Percentiles rank a stretch among this genome's conserved stretches.
Conservation (phyloP, 1,140 invertebrate species). For the Mamestra configurata region DNA sequence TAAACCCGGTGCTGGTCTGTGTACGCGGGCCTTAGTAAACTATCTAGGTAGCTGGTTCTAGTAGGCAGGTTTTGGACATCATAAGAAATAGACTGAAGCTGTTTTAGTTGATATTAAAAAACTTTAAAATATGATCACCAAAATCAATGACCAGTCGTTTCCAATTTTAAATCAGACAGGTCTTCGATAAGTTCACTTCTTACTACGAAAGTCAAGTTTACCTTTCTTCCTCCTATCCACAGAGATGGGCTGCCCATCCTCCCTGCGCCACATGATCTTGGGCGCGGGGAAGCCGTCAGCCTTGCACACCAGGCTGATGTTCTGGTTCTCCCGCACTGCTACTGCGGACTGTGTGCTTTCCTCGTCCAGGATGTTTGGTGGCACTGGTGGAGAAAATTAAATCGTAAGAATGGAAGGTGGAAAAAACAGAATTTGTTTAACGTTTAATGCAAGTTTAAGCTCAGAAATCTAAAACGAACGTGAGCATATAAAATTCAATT, state of each 20-base stretch:
- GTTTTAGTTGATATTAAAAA: not conserved
- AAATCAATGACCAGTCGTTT: too few species aligned
- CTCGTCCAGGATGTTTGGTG: conserved; percentile 95
- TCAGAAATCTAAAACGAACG: not conserved
- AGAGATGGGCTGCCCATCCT: conserved; percentile 95
- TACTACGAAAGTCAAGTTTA: conserved; percentile 76
- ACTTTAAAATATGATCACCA: not conserved
- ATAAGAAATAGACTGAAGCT: not conserved
- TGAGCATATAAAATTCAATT: too few species aligned
- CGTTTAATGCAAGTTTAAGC: not conserved
- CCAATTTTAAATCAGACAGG: too few species aligned
- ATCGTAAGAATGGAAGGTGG: not conserved
- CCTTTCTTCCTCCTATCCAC: conserved; percentile 95
- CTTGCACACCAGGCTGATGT: conserved; percentile 96
- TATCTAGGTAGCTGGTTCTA: too few species aligned
- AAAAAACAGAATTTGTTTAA: too few species aligned
- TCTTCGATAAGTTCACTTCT: too few species aligned
- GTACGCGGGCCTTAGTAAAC: too few species aligned
- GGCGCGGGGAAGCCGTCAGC: conserved; percentile 96
- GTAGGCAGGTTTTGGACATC: too few species aligned
- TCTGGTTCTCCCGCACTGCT: conserved; percentile 96
- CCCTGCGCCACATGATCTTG: conserved; percentile 96
- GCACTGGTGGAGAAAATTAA: conserved; percentile 89
- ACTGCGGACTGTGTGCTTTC: conserved; percentile 95
- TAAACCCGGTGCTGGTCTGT: too few species aligned